Evolutionary conservation across 2,888 invertebrate genomes (phyloP).

Genomic region (Eueremaeus valkanovi): DNA sequence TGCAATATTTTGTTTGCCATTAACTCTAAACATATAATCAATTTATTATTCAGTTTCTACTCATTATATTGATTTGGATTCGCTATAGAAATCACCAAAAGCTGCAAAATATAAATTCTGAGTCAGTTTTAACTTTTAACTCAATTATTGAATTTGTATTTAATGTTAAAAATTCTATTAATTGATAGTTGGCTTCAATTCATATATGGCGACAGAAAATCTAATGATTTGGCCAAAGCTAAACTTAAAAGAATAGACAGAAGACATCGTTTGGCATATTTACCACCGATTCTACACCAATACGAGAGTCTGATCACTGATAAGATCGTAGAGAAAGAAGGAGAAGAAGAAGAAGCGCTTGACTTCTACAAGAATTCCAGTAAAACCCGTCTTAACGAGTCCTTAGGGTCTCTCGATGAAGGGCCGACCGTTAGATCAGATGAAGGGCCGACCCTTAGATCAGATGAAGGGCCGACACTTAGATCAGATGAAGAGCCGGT

Average conservation of each 20-base stretch:
- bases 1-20: neutral
- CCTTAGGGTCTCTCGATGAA: too few relatives aligned
- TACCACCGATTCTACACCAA: slow-evolving; percentile 31
- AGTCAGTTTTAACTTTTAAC: neutral
- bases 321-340: neutral
- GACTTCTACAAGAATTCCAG: neutral
- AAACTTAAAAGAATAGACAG: slow-evolving; percentile 7
- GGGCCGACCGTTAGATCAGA: neutral
- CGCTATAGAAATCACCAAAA: slow-evolving; percentile 18
- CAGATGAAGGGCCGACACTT: neutral
- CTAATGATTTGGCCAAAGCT: slow-evolving; percentile 3
- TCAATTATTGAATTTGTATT: neutral
- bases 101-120: neutral
- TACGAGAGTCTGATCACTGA: neutral
- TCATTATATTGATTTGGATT: slow-evolving; percentile 27
- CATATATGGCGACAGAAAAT: slow-evolving; percentile 41
- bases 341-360: neutral
- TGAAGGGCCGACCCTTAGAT: neutral
- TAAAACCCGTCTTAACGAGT: too few relatives aligned
- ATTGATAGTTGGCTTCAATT: slow-evolving; percentile 42
- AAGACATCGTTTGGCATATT: slow-evolving; percentile 34
- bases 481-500: neutral
- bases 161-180: slow-evolving; percentile 13
- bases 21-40: neutral
- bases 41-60: neutral